Conservation (phyloP, 37 sponge, comb jelly and placozoan species). For the Beroe forskalii region DNA sequence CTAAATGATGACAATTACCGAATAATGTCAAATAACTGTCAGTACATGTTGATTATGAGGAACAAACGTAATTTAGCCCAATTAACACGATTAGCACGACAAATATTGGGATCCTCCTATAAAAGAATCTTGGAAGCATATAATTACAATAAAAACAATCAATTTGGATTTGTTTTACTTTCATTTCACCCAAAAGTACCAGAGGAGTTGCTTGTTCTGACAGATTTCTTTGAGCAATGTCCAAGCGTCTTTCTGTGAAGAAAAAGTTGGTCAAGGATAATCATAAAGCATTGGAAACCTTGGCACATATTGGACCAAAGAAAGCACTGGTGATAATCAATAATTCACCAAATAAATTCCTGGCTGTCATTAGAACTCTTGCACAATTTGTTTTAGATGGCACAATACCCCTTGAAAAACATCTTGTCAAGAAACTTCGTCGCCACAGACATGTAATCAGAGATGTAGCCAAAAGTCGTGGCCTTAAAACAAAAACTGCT, state of each 20-base stretch:
- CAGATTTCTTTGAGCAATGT: constrained; percentile 33
- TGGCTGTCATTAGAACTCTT: neutral
- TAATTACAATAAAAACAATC: constrained; percentile 32
- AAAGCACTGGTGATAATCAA: constrained; percentile 29
- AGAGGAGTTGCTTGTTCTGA: constrained; percentile 36
- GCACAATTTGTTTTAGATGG: constrained; percentile 1
- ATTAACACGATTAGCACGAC: constrained; percentile 37
- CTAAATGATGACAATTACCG: constrained; percentile 52
- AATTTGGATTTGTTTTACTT: constrained; percentile 46
- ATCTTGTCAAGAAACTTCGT: neutral
- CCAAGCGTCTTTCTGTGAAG: constrained; percentile 51
- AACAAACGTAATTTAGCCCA: constrained; percentile 47
- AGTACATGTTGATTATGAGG: constrained; percentile 40
- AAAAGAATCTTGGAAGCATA: constrained; percentile 47
- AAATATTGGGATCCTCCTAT: constrained; percentile 36
- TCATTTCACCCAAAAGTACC: constrained; percentile 64
- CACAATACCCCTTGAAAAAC: constrained; percentile 18
- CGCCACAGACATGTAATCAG: constrained; percentile 1
- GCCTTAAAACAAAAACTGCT: neutral
- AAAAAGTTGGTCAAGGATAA: neutral
- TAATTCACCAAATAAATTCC: constrained; percentile 31
- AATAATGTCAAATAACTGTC: neutral
- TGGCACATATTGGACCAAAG: constrained; percentile 39
- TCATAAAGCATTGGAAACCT: constrained; percentile 13
- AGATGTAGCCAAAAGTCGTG: neutral